Base-by-base conservation (phyloP, 23 tunicate species). In the Botrylloides violaceus region DNA sequence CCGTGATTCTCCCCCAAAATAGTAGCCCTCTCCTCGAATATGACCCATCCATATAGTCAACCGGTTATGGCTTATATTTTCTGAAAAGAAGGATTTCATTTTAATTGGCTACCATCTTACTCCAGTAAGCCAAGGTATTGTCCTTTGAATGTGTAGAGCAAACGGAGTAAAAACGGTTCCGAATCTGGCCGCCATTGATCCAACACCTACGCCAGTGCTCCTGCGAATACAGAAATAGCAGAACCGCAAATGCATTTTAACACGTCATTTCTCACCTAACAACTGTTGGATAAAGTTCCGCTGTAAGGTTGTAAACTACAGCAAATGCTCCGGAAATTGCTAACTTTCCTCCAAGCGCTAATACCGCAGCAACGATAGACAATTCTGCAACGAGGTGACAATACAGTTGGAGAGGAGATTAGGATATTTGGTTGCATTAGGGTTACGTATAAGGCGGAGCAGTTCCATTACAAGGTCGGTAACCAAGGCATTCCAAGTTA, bases 111-210 rank as follows among this genome's bases (percentile, higher is more conserved):
- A n/a, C n/a, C n/a, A n/a, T n/a, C 79, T 79, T 75, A 90, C 97
- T 34, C 97, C 75, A 3, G 97, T 90, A n/a, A 90, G 90, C 97
- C 97, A 90, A 0, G 97, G 97, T 20, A 90, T 61, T 32, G 83
- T 58, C 66, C 83, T 75, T 56, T 90, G 97, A 3, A 90, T 70
- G 64, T 83, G 80, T 39, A 90, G 56, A 18, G 97, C 83, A 50
- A 32, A 88, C 3, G 97, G 97, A 36, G 97, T 90, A 48, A 90
- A 84, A 55, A 90, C 74, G 36, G 84, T 79, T 66, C 97, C 97
- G 0, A 75, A 63, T 75, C 97, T 72, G 32, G 97, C 97, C 0
- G 97, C 77, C 90, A 83, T 90, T 36, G 97, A 90, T 29, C 97
- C 97, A 12, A 90, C 24, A 22, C 97, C 97, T 0, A 90, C 97